Percentiles rank a stretch among this genome's conserved stretches.
phyloP scores from a whole-genome alignment of 2,113 vertebrate genomes.

The Pogonocichla stellata region DNA sequence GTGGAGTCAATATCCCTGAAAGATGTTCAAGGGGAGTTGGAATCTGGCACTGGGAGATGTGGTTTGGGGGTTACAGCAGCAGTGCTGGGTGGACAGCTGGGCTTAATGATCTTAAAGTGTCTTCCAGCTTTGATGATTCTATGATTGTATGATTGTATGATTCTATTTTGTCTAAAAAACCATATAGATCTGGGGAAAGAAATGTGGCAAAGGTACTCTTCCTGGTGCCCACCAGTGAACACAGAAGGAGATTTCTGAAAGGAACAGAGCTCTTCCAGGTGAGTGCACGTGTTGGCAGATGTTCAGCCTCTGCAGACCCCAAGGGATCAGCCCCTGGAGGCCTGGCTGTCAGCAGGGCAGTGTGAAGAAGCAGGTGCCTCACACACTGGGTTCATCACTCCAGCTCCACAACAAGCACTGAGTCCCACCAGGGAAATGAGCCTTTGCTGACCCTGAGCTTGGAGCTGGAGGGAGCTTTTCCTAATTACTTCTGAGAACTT shows the following conservation, averaged over 20 bases:
- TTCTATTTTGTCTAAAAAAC: not conserved
- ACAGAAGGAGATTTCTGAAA: not conserved
- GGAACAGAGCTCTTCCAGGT: not conserved
- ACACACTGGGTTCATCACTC: accelerated
- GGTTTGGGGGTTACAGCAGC: not conserved
- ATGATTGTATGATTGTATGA: not conserved
- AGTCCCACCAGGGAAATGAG: accelerated
- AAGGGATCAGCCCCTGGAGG: not conserved
- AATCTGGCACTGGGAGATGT: not conserved
- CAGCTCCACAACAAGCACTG: accelerated
- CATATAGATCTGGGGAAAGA: not conserved
- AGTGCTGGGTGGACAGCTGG: not conserved
- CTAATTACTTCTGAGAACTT: not conserved
- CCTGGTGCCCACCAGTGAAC: not conserved
- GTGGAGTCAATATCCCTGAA: not conserved
- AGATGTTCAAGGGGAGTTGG: accelerated
- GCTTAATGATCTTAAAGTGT: too few species aligned
- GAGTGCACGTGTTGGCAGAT: not conserved
- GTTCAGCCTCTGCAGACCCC: not conserved
- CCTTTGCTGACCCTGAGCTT: accelerated
- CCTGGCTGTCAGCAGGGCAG: not conserved
- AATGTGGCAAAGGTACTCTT: not conserved
- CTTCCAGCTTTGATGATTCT: not conserved
- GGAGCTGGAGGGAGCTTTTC: not conserved
- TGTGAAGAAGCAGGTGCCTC: accelerated